These are phyloP conservation scores for Potorous gilbertii DNA, from an alignment of 2,797 vertebrate species.

Conservation along the genomic window DNA sequence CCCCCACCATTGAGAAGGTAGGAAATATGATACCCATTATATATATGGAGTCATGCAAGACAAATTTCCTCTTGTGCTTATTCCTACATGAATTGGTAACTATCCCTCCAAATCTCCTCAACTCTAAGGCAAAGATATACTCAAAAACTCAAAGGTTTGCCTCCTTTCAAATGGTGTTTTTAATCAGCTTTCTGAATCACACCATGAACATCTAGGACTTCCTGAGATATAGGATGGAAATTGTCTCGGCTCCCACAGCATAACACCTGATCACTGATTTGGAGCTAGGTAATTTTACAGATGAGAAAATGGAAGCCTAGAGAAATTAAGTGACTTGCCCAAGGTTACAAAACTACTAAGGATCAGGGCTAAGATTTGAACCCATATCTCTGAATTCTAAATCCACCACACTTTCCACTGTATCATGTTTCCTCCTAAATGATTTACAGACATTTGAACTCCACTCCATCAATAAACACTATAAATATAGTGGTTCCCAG, in stretches of 20 bases:
- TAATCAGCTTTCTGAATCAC: neutral
- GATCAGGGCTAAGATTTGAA: neutral
- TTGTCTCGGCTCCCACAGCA: neutral
- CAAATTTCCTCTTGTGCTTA: neutral
- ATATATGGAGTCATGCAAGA: neutral
- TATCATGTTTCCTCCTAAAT: conserved; percentile 9
- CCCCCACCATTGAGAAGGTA: neutral
- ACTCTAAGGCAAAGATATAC: neutral
- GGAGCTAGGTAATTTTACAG: neutral
- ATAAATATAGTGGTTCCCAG: neutral
- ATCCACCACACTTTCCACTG: neutral
- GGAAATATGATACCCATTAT: neutral
- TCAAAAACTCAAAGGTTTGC: neutral
- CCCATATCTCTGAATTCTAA: neutral
- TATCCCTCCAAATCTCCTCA: neutral
- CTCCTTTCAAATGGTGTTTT: neutral
- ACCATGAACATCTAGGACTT: neutral
- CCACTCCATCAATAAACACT: neutral
- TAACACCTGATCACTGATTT: neutral
- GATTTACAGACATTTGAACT: neutral
- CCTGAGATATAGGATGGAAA: neutral
- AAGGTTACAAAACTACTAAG: neutral
- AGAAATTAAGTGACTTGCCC: neutral
- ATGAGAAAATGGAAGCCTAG: conserved; percentile 13
- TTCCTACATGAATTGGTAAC: neutral